Base-by-base conservation (phyloP, 2,888 invertebrate genomes). In the Philaethria dido region DNA sequence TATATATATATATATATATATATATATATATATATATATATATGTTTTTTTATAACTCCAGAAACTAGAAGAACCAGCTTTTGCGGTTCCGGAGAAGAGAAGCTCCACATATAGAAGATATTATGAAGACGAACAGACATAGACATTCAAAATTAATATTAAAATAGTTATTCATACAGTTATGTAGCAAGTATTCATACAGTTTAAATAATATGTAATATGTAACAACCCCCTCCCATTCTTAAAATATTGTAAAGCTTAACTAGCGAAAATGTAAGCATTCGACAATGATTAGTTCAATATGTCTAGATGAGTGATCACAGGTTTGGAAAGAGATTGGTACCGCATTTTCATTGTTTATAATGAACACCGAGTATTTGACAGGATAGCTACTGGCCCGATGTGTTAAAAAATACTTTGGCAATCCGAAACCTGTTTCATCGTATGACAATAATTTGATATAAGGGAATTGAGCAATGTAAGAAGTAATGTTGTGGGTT, bases 241-340 rank as follows among this genome's bases (percentile, higher is more conserved):
- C 39, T 11, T 29, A 6, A 11, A 39, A 39, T 13, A 1, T n/a
- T 48, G n/a, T 48, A 48, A 22, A 48, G 25, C 48, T n/a, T 48
- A 25, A 25, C n/a, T 48, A 48, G 9, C 50, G 25, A 50, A 29
- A 25, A n/a, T n/a, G n/a, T 50, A 50, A 50, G n/a, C n/a, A 25
- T 50, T 50, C 1, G 50, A 50, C 50, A 50, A 50, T 16, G 50
- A 25, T 29, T 8, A 5, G 50, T 29, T 25, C 25, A 50, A 3
- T 50, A 50, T n/a, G 25, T 29, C 0, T 22, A 50, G 22, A 25
- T 25, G 50, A 25, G 25, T 9, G n/a, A n/a, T 29, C 50, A 25
- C 25, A 50, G 25, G 1, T 29, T 50, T 25, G n/a, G 50, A 50
- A 9, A 9, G n/a, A 8, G 25, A 22, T 25, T 14, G 22, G 3